Conservation (phyloP, 2,113 vertebrate species). For the Menidia beryllina region DNA sequence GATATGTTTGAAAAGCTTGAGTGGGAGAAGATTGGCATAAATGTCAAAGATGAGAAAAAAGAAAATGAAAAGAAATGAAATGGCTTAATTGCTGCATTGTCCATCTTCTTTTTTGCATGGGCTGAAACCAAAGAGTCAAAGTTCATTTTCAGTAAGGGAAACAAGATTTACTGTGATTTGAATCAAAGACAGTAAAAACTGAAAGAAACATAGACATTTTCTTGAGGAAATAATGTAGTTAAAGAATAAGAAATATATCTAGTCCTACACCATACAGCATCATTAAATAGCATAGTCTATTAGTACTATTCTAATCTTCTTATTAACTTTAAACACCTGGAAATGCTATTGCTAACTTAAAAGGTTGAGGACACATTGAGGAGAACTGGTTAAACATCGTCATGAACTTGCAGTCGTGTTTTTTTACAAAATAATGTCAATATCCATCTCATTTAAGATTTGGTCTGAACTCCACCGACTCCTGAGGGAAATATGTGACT, state of each 20-base stretch:
- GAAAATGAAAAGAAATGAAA: slow-evolving; percentile 31
- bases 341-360: background rate
- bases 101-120: slow-evolving; percentile 14
- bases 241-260: too few species aligned
- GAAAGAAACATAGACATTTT: background rate
- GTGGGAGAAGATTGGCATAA: slow-evolving; percentile 49
- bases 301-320: too few species aligned
- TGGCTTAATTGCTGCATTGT: slow-evolving; percentile 50
- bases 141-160: slow-evolving; percentile 7
- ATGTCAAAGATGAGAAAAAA: slow-evolving; percentile 50
- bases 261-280: background rate
- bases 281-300: too few species aligned
- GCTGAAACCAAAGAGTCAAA: slow-evolving; percentile 21
- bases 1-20: slow-evolving; percentile 45
- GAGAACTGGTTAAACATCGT: slow-evolving; percentile 10
- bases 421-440: background rate
- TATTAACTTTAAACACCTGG: too few species aligned
- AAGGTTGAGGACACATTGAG: background rate
- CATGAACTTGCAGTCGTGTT: background rate
- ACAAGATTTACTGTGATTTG: too few species aligned
- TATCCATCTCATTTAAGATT: slow-evolving; percentile 13
- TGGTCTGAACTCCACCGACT: slow-evolving; percentile 10
- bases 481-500: slow-evolving; percentile 21
- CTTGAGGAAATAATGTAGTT: too few species aligned
- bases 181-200: too few species aligned